phyloP scores from a whole-genome alignment of 2,113 vertebrate genomes.

The Dolichallabes microphthalmus region DNA sequence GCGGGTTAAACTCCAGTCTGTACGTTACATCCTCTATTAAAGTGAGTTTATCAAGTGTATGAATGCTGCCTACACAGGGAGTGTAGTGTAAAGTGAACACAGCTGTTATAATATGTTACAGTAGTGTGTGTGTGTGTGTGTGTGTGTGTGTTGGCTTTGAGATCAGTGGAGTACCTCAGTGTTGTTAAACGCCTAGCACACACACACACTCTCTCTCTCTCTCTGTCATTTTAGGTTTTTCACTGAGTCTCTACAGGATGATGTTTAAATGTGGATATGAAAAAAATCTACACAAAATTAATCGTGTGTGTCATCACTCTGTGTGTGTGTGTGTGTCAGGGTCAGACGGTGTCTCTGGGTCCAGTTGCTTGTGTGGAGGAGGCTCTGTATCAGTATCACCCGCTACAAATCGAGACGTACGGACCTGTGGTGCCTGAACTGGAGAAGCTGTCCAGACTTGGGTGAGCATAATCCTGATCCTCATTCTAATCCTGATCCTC shows the following conservation, averaged over 20 bases:
- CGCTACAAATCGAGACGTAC: conserved; percentile 79
- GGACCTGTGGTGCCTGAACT: conserved; percentile 86
- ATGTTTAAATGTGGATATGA: background rate
- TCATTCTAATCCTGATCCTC: background rate
- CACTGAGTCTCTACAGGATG: background rate
- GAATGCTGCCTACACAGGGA: background rate
- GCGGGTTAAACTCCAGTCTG: background rate
- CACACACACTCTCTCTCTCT: background rate
- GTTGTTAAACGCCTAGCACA: background rate
- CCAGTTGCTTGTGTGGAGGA: conserved; percentile 82
- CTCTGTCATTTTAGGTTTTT: background rate
- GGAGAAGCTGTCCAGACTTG: conserved; percentile 81
- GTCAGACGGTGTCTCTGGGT: conserved; percentile 86
- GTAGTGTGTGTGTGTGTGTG: conserved; percentile 17
- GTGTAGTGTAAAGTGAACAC: background rate
- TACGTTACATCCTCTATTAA: background rate
- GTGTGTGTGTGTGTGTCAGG: conserved; percentile 64
- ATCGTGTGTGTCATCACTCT: background rate
- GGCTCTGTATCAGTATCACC: conserved; percentile 83
- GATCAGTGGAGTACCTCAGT: conserved; percentile 39
- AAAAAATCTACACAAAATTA: background rate
- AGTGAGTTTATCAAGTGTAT: background rate
- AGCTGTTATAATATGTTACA: background rate
- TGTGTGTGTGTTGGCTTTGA: background rate
- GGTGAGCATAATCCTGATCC: conserved; percentile 72